Evolutionary conservation across 2,797 vertebrate species (phyloP).

Genomic region (Varecia variegata): DNA sequence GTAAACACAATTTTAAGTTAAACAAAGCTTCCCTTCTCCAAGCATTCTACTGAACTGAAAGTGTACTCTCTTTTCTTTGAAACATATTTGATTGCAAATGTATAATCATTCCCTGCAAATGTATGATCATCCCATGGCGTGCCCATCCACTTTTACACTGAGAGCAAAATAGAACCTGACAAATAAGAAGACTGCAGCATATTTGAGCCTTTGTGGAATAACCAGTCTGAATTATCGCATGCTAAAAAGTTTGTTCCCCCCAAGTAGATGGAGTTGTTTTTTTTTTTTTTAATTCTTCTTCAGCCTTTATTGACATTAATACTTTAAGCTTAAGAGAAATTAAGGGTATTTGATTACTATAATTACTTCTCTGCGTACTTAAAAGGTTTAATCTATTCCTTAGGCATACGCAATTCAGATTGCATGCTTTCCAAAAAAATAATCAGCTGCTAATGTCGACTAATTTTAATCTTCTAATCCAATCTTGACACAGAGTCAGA

Average conservation of each 20-base stretch:
- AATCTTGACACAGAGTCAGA: slow-evolving; percentile 75
- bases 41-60: slow-evolving; percentile 31
- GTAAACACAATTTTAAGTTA: slow-evolving; percentile 49
- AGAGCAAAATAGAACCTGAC: slow-evolving; percentile 23
- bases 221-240: neutral
- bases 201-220: slow-evolving; percentile 42
- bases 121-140: neutral
- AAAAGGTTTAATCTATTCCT: slow-evolving; percentile 72
- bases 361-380: slow-evolving; percentile 74
- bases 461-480: slow-evolving; percentile 81
- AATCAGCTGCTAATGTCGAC: slow-evolving; percentile 76
- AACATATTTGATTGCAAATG: slow-evolving; percentile 35
- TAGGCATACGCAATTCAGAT: slow-evolving; percentile 61
- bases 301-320: slow-evolving; percentile 73
- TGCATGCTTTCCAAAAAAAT: slow-evolving; percentile 60
- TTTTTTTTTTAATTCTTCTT: slow-evolving; percentile 28
- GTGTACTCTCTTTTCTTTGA: slow-evolving; percentile 36
- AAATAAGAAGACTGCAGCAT: neutral
- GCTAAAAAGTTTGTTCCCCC: slow-evolving; percentile 1
- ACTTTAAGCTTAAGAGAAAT: slow-evolving; percentile 72
- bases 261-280: neutral
- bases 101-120: neutral
- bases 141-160: neutral
- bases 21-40: slow-evolving; percentile 26
- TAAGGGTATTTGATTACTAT: slow-evolving; percentile 73